These are phyloP conservation scores for Neotragus moschatus DNA, from an alignment of 2,113 vertebrate genomes.

Conservation along the genomic window DNA sequence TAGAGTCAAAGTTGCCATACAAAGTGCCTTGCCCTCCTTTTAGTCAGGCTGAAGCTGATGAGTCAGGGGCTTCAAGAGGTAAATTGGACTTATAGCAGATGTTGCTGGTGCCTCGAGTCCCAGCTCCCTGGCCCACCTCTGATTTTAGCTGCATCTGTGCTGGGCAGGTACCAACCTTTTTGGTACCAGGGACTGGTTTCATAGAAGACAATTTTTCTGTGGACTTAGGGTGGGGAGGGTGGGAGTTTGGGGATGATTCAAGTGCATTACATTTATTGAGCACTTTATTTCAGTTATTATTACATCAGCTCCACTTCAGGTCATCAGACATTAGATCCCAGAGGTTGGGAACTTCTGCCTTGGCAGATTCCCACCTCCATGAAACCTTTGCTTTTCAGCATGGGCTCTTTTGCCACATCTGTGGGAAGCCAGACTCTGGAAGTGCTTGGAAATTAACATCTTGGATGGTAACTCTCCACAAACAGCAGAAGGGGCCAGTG, in stretches of 20 bases:
- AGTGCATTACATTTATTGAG: not conserved
- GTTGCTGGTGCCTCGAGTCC: not conserved
- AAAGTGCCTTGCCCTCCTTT: not conserved
- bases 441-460: not conserved
- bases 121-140: not conserved
- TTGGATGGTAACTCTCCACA: not conserved
- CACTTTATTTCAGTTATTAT: not conserved
- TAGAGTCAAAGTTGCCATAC: not conserved
- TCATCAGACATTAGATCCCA: not conserved
- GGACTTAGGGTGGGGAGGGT: not conserved
- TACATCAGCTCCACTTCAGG: not conserved
- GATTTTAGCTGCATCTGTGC: not conserved
- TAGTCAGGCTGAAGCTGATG: not conserved
- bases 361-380: not conserved
- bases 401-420: not conserved
- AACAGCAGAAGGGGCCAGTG: not conserved
- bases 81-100: not conserved
- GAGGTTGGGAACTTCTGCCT: not conserved
- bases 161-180: not conserved
- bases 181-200: not conserved
- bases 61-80: not conserved
- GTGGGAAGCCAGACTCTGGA: not conserved
- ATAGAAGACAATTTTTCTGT: not conserved
- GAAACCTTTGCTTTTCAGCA: not conserved
- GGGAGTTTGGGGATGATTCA: not conserved